These are phyloP conservation scores for Poecilus cupreus DNA, from an alignment of 2,888 invertebrate species.

Conservation along the genomic window DNA sequence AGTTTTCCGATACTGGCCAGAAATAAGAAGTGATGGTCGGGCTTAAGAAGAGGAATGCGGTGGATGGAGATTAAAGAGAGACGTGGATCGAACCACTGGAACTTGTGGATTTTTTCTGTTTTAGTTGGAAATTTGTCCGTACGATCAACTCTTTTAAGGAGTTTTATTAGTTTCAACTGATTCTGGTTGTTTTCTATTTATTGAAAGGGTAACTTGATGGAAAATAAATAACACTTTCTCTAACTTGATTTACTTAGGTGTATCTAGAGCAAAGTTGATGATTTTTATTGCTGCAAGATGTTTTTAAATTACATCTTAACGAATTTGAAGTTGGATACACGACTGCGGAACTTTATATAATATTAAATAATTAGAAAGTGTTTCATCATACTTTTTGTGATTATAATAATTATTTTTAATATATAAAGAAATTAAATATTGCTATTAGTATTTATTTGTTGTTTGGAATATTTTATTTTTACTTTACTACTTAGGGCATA, in stretches of 20 bases:
- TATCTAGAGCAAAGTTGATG: too few species aligned
- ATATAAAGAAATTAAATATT: too few species aligned
- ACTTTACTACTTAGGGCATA: too few species aligned
- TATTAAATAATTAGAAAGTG: too few species aligned
- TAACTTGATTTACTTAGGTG: neutral
- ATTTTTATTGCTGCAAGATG: too few species aligned
- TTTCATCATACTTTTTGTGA: too few species aligned
- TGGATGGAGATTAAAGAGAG: slow-evolving; percentile 28
- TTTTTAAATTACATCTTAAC: too few species aligned
- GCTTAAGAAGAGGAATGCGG: slow-evolving; percentile 13
- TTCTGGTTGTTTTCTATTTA: slow-evolving; percentile 23
- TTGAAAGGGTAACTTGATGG: slow-evolving; percentile 5
- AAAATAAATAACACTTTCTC: slow-evolving; percentile 32
- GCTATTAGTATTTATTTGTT: too few species aligned
- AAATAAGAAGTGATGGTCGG: slow-evolving; percentile 19
- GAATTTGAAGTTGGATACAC: too few species aligned
- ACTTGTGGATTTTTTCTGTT: slow-evolving; percentile 31
- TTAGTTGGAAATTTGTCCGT: slow-evolving; percentile 14
- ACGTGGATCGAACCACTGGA: neutral
- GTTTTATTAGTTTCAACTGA: slow-evolving; percentile 37
- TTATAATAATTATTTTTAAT: too few species aligned
- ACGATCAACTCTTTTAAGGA: neutral
- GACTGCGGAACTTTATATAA: too few species aligned
- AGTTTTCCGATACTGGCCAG: neutral
- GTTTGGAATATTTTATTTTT: too few species aligned